phyloP scores from a whole-genome alignment of 2,113 vertebrate genomes.

The Crypturellus undulatus region DNA sequence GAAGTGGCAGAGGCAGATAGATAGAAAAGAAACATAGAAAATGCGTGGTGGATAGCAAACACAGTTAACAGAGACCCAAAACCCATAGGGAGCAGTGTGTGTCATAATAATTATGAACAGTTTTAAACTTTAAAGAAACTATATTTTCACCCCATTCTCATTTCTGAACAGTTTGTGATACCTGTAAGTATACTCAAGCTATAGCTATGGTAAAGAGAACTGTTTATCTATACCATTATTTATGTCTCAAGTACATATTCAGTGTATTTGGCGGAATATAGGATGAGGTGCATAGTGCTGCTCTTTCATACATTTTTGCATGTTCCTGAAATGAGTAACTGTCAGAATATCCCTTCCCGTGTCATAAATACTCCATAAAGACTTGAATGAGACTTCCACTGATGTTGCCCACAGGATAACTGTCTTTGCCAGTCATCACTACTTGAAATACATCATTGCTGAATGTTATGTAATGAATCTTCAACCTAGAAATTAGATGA shows the following conservation, averaged over 20 bases:
- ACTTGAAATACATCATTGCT: neutral
- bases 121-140: neutral
- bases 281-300: neutral
- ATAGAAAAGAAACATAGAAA: neutral
- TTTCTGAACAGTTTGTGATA: neutral
- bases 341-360: neutral
- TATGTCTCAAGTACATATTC: neutral
- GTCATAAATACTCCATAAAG: constrained; percentile 43
- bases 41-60: neutral
- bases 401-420: neutral
- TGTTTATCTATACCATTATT: fast-evolving
- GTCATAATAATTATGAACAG: neutral
- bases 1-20: neutral
- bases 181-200: neutral
- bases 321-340: constrained; percentile 3
- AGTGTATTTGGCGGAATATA: neutral
- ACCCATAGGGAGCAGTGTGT: neutral
- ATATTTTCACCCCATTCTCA: neutral
- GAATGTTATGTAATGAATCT: neutral
- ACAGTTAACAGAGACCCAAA: neutral
- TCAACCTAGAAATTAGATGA: neutral
- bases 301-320: neutral
- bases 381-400: neutral
- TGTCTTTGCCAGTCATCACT: neutral
- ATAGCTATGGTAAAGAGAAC: neutral